Conservation (phyloP, 2,797 vertebrate genomes). For the Gorsachius magnificus region DNA sequence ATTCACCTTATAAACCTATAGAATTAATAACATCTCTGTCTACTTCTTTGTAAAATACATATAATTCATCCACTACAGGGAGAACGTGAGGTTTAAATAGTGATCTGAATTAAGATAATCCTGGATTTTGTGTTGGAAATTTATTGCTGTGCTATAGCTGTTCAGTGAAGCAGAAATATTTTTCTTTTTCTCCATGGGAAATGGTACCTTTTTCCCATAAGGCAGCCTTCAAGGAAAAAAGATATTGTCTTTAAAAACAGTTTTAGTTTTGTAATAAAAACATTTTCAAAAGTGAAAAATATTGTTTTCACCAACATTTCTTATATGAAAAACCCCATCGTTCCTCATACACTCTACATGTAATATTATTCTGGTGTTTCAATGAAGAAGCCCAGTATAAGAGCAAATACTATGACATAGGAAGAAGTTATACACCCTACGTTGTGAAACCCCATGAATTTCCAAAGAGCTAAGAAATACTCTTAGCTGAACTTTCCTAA, state of each 20-base stretch:
- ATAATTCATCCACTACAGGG: background rate
- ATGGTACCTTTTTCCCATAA: background rate
- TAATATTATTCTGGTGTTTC: background rate
- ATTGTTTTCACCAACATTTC: background rate
- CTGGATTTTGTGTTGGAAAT: background rate
- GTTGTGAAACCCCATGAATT: background rate
- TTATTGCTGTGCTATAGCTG: background rate
- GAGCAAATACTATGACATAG: background rate
- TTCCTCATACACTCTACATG: background rate
- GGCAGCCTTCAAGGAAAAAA: background rate
- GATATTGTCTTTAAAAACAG: background rate
- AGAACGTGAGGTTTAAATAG: background rate
- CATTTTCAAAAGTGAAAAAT: background rate
- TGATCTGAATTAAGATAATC: background rate
- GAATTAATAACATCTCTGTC: background rate
- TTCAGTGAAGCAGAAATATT: background rate
- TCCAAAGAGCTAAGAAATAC: background rate
- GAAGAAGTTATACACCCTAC: background rate
- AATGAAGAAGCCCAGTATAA: background rate
- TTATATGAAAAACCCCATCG: background rate
- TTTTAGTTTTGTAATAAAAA: background rate
- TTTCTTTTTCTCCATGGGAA: background rate
- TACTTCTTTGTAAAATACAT: background rate
- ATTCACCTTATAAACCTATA: background rate
- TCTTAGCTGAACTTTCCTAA: background rate